A percentile compares a stretch with the other conserved stretches of the same genome.
Conservation (phyloP, 37 sponge, comb jelly and placozoan species). For the Aplysina aerophoba region DNA sequence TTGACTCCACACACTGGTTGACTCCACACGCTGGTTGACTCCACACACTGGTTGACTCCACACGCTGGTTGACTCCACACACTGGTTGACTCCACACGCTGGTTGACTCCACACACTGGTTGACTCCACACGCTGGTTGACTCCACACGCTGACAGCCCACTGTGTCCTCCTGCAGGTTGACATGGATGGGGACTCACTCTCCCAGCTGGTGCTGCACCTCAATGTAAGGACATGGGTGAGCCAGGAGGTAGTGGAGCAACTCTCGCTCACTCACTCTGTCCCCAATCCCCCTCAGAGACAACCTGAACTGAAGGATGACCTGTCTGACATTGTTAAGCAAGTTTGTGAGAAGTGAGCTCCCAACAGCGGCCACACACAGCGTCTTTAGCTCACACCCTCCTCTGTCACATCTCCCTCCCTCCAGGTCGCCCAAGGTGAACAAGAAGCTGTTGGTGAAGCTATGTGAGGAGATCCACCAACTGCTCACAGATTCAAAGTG, state of each 20-base stretch:
- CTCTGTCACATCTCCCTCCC: neutral
- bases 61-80: too few species aligned
- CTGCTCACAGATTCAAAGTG: neutral
- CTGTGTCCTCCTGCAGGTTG: conserved; percentile 53
- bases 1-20: too few species aligned
- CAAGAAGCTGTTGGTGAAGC: neutral
- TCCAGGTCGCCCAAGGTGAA: conserved; percentile 4
- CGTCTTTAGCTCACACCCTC: too few species aligned
- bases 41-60: too few species aligned
- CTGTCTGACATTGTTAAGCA: conserved; percentile 1
- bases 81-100: too few species aligned
- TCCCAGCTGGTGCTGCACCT: conserved; percentile 55
- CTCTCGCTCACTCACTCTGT: neutral
- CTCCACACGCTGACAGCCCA: too few species aligned
- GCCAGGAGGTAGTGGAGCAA: neutral
- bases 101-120: too few species aligned
- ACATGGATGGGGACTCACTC: conserved; percentile 63
- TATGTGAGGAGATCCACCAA: conserved; percentile 13
- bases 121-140: too few species aligned
- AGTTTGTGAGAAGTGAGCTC: conserved; percentile 12
- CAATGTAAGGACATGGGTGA: conserved; percentile 38
- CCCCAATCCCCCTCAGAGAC: conserved; percentile 1
- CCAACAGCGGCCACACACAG: neutral
- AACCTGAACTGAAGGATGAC: conserved; percentile 19
- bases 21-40: too few species aligned